Evolutionary conservation across 2,888 invertebrate genomes (phyloP), one percentile per base, ranked within the genome.

Genomic region (Agriotes lineatus): DNA sequence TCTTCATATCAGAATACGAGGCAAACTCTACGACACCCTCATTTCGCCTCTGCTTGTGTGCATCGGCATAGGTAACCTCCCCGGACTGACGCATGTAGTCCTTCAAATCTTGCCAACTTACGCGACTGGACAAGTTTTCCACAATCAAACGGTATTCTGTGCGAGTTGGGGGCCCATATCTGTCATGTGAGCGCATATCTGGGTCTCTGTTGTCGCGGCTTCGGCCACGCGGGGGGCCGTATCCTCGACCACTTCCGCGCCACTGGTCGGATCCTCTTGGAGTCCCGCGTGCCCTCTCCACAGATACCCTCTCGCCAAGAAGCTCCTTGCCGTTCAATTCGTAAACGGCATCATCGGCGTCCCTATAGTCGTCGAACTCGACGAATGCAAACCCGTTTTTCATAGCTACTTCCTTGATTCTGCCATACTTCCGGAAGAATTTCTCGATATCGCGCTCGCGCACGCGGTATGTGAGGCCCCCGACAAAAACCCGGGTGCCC

Each of bases 101-200:
- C 89, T 99, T 99, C 85, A 99, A 89, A 86, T 99, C 98, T 97
- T 99, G 99, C 99, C 99, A 99, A 88, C 97, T 97, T 82, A 98
- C 96, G 80, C 98, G 92, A 83, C 97, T 97, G 74, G 97, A 98
- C 75, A 99, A 89, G 87, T 99, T 99, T 86, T 99, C 98, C 78
- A 99, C 97, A 84, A 96, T 93, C 74, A 99, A 90, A 77, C 98
- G 92, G 85, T 97, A 95, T 87, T 99, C 97, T 78, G 99, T 99
- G 81, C 99, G 91, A 77, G 96, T 95, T 63, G 99, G 99, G 77
- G 98, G 97, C 73, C 98, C 98, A 85, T 97, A 99, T 87, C 97
- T 77, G 74, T 79, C 79, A 72, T 77, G 77, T 57, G 78, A 76
- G 50, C 79, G 75, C 74, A 75, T 74, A 69, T 78, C 79, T 44